A percentile compares a stretch with the other conserved stretches of the same genome.
Conservation (phyloP, 1,140 invertebrate species). For the Drosophila suzukii region DNA sequence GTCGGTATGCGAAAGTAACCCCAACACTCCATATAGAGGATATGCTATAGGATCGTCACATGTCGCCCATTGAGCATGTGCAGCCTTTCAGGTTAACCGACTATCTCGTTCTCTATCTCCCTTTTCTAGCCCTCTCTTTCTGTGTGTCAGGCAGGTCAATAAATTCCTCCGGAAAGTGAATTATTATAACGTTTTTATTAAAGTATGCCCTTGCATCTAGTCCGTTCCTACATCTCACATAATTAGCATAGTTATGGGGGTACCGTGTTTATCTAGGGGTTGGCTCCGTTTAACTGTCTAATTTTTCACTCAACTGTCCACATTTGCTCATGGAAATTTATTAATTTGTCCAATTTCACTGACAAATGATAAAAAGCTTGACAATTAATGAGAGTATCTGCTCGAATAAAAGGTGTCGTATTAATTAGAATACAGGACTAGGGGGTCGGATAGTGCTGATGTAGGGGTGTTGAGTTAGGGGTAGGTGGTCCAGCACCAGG, state of each 20-base stretch:
- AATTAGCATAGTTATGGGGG: constrained; percentile 77
- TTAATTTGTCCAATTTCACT: constrained; percentile 78
- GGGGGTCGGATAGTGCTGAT: constrained; percentile 12
- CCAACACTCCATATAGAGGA: constrained; percentile 23
- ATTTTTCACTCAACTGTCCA: constrained; percentile 81
- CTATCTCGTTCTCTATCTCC: constrained; percentile 17
- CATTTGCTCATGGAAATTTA: constrained; percentile 75
- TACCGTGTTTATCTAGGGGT: constrained; percentile 37
- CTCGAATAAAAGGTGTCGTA: constrained; percentile 61
- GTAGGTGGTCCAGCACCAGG: constrained; percentile 22
- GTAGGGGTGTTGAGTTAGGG: constrained; percentile 23
- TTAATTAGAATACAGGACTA: constrained; percentile 65
- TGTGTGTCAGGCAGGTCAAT: constrained; percentile 53
- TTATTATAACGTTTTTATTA: constrained; percentile 83
- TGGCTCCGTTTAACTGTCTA: constrained; percentile 59
- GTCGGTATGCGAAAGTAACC: constrained; percentile 58
- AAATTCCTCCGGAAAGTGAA: constrained; percentile 74
- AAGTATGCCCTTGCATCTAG: constrained; percentile 49
- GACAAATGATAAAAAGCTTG: constrained; percentile 82
- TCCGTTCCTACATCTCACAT: constrained; percentile 58
- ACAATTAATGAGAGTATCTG: constrained; percentile 60
- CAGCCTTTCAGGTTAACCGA: constrained; percentile 74
- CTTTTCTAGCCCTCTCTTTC: constrained; percentile 6
- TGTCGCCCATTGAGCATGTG: constrained; percentile 78
- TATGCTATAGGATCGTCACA: constrained; percentile 42